Evolutionary conservation across 2,797 vertebrate genomes (phyloP).

Genomic region (Anableps anableps): DNA sequence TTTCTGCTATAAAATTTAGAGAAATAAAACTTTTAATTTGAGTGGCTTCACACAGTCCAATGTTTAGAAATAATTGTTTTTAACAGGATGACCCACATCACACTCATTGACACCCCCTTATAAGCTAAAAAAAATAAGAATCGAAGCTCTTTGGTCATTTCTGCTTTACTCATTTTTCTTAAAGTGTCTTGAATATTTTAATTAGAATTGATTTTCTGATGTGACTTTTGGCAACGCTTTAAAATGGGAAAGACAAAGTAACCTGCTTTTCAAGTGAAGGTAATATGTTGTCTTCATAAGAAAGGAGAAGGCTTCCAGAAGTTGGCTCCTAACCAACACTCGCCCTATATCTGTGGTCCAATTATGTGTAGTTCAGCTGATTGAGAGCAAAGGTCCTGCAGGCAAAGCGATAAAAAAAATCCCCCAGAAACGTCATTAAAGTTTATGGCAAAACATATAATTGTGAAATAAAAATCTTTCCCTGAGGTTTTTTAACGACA

Average conservation of each 20-base stretch:
- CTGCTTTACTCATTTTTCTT: neutral
- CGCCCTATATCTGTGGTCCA: neutral
- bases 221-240: neutral
- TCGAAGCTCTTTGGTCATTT: neutral
- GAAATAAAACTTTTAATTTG: neutral
- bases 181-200: neutral
- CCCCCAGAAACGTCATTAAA: neutral
- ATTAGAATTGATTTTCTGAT: neutral
- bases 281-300: neutral
- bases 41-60: too few relatives aligned
- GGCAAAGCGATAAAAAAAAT: neutral
- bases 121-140: neutral
- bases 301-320: neutral
- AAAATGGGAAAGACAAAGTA: neutral
- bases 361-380: neutral
- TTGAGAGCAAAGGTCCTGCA: neutral
- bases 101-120: neutral
- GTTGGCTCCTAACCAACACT: neutral
- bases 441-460: neutral
- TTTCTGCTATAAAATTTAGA: neutral
- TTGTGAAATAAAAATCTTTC: neutral
- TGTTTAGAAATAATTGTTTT: too few relatives aligned
- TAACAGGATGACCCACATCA: neutral
- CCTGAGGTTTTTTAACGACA: neutral
- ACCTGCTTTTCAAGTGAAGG: neutral